These are phyloP conservation scores for Biston betularia DNA, from an alignment of 2,888 invertebrate species.

Conservation along the genomic window DNA sequence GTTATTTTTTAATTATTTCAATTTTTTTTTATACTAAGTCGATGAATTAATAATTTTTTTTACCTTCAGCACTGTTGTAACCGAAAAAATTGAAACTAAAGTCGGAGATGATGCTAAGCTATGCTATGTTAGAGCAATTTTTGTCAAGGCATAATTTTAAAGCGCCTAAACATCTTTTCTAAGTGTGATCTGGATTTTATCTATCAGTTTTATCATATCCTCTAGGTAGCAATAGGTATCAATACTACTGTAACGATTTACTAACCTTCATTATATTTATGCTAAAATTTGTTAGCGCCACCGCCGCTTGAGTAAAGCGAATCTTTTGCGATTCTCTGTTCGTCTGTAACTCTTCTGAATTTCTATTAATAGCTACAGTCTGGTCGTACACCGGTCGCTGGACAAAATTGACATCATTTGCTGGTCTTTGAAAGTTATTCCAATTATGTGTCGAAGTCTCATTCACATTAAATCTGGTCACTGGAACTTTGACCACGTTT, in stretches of 20 bases:
- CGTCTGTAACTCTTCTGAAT: slow-evolving; percentile 3
- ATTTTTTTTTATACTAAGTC: too few species aligned
- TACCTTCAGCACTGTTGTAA: too few species aligned
- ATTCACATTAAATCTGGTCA: neutral
- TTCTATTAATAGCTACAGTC: neutral
- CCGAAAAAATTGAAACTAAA: too few species aligned
- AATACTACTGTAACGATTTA: neutral
- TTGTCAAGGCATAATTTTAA: too few species aligned
- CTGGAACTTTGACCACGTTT: slow-evolving; percentile 5
- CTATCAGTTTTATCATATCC: too few species aligned
- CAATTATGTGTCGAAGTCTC: slow-evolving; percentile 2
- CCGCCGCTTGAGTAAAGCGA: slow-evolving; percentile 26
- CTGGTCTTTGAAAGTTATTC: slow-evolving; percentile 1
- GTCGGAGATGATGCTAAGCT: too few species aligned
- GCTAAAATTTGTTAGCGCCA: slow-evolving; percentile 38
- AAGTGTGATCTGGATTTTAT: too few species aligned
- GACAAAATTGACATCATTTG: neutral
- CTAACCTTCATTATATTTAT: slow-evolving; percentile 41
- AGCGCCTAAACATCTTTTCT: too few species aligned
- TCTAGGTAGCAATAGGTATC: too few species aligned
- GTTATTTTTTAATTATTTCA: too few species aligned
- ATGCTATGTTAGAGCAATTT: too few species aligned
- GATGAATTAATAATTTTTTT: too few species aligned
- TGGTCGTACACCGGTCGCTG: slow-evolving; percentile 1
- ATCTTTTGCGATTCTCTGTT: slow-evolving; percentile 1